Percentiles rank a stretch among this genome's conserved stretches.
Conservation (phyloP, 2,113 vertebrate genomes). For the Drymodes brunneopygia region DNA sequence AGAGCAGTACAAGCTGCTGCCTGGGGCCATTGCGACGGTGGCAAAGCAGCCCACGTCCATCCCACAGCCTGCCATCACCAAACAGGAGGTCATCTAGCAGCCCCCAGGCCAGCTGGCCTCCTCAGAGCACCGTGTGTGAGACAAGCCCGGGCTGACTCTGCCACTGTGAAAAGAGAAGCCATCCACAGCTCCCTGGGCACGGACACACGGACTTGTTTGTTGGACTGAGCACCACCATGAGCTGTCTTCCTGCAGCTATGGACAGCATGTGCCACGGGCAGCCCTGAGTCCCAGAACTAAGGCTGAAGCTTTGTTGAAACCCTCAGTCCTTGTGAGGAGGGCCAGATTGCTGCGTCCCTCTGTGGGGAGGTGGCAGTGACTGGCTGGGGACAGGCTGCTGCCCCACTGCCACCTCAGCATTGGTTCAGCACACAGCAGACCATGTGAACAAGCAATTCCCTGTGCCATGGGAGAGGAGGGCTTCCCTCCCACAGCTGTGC, state of each 20-base stretch:
- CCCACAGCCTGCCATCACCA: constrained; percentile 90
- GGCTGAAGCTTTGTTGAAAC: not conserved
- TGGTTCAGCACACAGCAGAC: not conserved
- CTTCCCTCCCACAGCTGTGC: not conserved
- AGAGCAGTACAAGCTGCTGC: constrained; percentile 94
- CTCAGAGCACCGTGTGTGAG: not conserved
- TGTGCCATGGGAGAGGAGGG: not conserved
- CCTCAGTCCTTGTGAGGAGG: not conserved
- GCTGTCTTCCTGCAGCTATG: not conserved
- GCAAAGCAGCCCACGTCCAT: constrained; percentile 90
- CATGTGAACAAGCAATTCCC: not conserved
- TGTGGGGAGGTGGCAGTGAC: not conserved
- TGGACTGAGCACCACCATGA: not conserved
- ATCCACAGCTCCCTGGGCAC: not conserved
- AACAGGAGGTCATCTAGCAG: constrained; percentile 94
- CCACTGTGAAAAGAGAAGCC: constrained; percentile 40
- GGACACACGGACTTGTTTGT: not conserved
- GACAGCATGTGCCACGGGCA: not conserved
- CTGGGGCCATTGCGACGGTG: constrained; percentile 87
- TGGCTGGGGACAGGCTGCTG: not conserved
- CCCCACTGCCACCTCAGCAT: not conserved
- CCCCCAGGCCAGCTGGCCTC: not conserved
- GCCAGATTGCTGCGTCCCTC: not conserved
- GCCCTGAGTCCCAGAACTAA: not conserved
- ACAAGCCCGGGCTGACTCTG: not conserved